Conservation (phyloP, 2,113 vertebrate genomes). For the Struthio camelus region DNA sequence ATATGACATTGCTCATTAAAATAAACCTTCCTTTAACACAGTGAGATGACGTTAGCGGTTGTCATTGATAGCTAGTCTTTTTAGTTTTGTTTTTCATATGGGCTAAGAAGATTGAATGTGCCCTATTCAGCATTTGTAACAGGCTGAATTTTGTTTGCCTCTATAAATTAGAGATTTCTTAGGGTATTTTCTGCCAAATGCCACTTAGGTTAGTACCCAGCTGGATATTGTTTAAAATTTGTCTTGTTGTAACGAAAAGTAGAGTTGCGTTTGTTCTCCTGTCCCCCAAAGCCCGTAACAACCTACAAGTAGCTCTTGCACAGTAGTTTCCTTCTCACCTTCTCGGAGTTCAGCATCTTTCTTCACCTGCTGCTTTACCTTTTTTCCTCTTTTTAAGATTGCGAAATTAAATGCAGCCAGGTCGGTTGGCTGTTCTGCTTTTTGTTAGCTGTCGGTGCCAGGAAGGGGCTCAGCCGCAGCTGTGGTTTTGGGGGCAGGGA, state of each 20-base stretch:
- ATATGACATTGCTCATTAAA: neutral
- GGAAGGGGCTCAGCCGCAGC: neutral
- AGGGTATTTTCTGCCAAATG: neutral
- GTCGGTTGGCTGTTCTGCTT: neutral
- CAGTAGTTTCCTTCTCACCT: neutral
- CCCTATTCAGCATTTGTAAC: neutral
- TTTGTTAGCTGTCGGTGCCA: neutral
- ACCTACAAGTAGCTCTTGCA: accelerated
- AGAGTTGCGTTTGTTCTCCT: neutral
- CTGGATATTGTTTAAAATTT: neutral
- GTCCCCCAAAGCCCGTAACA: neutral
- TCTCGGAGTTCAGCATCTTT: neutral
- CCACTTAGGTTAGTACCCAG: neutral
- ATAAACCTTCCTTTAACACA: neutral
- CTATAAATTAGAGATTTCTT: neutral
- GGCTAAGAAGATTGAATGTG: neutral
- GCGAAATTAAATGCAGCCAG: neutral
- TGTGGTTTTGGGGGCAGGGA: neutral
- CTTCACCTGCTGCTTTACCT: neutral
- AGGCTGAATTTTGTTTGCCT: neutral
- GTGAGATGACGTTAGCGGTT: neutral
- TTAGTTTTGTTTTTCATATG: neutral
- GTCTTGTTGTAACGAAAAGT: neutral
- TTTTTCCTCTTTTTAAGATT: neutral
- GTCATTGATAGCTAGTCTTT: neutral